Conservation (phyloP, 2,797 vertebrate species). For the Serranus cabrilla region DNA sequence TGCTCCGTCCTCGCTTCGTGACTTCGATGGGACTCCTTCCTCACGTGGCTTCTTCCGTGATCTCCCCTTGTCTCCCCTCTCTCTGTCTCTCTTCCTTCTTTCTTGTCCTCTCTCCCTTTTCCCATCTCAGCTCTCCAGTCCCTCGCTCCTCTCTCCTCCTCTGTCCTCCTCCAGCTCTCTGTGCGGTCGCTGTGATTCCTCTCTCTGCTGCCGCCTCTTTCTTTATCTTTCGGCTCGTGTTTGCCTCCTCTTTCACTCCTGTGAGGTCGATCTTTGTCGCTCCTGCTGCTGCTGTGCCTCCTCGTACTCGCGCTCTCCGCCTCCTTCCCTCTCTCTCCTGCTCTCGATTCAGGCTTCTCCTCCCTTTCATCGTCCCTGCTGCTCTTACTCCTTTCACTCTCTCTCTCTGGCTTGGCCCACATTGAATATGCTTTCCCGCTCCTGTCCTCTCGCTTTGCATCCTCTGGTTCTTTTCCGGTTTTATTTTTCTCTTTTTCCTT, state of each 20-base stretch:
- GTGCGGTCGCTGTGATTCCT: not conserved
- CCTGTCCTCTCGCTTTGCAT: constrained; percentile 1
- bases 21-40: constrained; percentile 26
- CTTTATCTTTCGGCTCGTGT: not conserved
- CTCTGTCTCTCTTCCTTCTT: not conserved
- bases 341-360: constrained; percentile 8
- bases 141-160: constrained; percentile 44
- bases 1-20: not conserved
- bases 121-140: constrained; percentile 46
- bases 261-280: not conserved
- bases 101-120: constrained; percentile 24
- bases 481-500: constrained; percentile 34
- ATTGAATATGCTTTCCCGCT: not conserved
- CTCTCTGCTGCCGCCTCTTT: constrained; percentile 5
- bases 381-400: constrained; percentile 29
- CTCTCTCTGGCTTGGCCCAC: not conserved
- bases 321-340: constrained; percentile 13
- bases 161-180: constrained; percentile 26
- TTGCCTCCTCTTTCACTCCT: constrained; percentile 20
- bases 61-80: not conserved
- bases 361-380: constrained; percentile 27
- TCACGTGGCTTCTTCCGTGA: not conserved
- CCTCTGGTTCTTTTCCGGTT: constrained; percentile 16
- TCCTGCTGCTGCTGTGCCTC: constrained; percentile 39
- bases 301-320: not conserved